Conservation (phyloP, 2,888 invertebrate species). For the Drosophila putrida region DNA sequence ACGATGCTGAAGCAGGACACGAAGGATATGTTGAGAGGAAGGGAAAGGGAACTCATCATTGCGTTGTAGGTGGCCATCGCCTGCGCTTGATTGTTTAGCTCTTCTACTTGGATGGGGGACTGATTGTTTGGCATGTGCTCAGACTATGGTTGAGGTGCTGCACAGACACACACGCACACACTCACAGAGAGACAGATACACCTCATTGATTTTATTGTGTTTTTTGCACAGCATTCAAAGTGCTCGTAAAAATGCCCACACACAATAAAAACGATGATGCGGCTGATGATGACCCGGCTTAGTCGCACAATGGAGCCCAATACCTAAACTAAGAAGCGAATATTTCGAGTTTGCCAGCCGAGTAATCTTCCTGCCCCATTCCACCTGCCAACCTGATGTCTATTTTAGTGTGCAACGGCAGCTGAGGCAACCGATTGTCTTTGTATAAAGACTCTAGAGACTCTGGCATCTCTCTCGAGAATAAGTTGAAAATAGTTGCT, state of each 20-base stretch:
- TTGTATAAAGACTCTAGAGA: neutral
- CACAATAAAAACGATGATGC: conserved; percentile 79
- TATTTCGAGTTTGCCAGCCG: conserved; percentile 6
- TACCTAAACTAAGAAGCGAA: conserved; percentile 32
- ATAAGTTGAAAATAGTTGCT: conserved; percentile 47
- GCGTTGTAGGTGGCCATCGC: conserved; percentile 70
- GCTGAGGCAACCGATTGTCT: conserved; percentile 24
- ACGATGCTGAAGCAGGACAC: conserved; percentile 37
- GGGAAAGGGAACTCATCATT: conserved; percentile 46
- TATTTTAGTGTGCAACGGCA: conserved; percentile 59
- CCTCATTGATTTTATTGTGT: conserved; percentile 84
- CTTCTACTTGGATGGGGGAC: conserved; percentile 47
- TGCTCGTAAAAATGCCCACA: conserved; percentile 81
- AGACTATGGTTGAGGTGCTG: conserved; percentile 62
- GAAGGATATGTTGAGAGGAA: neutral
- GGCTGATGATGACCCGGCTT: conserved; percentile 64
- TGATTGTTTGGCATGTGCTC: conserved; percentile 59
- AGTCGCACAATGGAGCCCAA: conserved; percentile 43
- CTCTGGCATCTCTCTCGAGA: neutral
- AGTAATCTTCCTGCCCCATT: conserved; percentile 31
- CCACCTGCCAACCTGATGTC: conserved; percentile 71
- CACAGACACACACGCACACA: conserved; percentile 48
- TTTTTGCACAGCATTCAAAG: conserved; percentile 75
- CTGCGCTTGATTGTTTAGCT: conserved; percentile 79
- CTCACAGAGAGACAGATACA: conserved; percentile 54